A percentile compares a stretch with the other conserved stretches of the same genome.
phyloP scores from a whole-genome alignment of 2,888 invertebrate genomes.

The Sminthurinus aureus region DNA sequence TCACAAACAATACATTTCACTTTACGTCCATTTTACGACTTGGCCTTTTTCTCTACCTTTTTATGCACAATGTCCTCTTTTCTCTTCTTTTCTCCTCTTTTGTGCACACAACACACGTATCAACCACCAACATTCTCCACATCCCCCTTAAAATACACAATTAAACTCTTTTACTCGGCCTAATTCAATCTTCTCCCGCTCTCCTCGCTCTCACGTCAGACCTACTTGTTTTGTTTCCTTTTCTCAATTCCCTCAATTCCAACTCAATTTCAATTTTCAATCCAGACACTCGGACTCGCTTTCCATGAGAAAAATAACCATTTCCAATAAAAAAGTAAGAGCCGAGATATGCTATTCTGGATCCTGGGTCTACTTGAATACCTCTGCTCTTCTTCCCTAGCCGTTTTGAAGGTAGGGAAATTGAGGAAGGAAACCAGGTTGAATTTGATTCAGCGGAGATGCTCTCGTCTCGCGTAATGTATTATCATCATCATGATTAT shows the following conservation, averaged over 20 bases:
- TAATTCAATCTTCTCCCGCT: constrained; percentile 1
- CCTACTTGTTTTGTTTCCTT: background rate
- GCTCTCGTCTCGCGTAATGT: too few relatives aligned
- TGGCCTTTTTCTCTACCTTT: background rate
- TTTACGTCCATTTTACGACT: background rate
- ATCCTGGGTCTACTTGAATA: too few relatives aligned
- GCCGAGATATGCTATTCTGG: too few relatives aligned
- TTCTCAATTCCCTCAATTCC: background rate
- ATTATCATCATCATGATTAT: too few relatives aligned
- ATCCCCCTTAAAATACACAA: background rate
- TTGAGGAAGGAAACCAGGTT: too few relatives aligned
- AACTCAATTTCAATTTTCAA: too few relatives aligned
- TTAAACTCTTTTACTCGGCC: background rate
- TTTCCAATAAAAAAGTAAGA: too few relatives aligned
- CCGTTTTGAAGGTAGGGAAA: too few relatives aligned
- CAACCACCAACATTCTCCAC: background rate
- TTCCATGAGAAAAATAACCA: too few relatives aligned
- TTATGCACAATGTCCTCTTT: background rate
- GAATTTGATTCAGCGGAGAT: too few relatives aligned
- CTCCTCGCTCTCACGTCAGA: background rate
- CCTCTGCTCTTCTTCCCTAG: too few relatives aligned
- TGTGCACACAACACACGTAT: background rate
- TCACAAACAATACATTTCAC: background rate
- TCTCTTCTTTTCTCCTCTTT: background rate
- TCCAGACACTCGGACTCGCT: too few relatives aligned